Base-by-base conservation (phyloP, 2,113 vertebrate species). In the Pleuronectes platessa region DNA sequence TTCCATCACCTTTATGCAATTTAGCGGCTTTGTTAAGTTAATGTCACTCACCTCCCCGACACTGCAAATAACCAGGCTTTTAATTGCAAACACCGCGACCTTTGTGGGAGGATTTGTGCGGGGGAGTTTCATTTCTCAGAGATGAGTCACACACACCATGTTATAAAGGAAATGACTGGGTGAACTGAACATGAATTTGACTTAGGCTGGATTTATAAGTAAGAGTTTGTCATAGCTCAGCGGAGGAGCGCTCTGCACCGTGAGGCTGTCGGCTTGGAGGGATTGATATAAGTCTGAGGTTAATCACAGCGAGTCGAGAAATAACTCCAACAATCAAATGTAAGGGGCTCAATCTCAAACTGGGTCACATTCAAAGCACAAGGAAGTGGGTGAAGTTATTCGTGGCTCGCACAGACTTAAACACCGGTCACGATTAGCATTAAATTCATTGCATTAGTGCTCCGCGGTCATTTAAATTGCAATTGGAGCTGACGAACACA, bases 121-220 rank as follows among this genome's bases (percentile, higher is more conserved):
- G 27, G 60, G 63, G 61, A 35, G 69, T 68, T 80, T 78, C 65
- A 72, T 85, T 85, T 83, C 20, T 76, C 77, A 73, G 51, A 56
- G 27, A 74, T 84, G 70, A 84, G 53, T 82, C 79, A 84, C 13
- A 84, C 13, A 47, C 15, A 61, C 11, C 13, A 20, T 58, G 24
- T 72, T 67, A 64, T 18, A 53, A 62, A 66, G 49, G 64, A 65
- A 76, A 54, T 53, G 55, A 73, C 9, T 24, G 17, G 5, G 14
- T 62, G 69, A 69, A 81, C 75, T 72, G n/a, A 67, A 62, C 53
- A 68, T 73, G 64, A 83, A 66, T 79, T 15, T 75, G 56, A 78
- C 64, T 66, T 64, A 24, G 37, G 49, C 24, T 74, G 83, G 85
- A 75, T 86, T 85, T 71, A 80, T 83, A 54, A 79, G 68, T 64